A percentile compares a stretch with the other conserved stretches of the same genome.
phyloP scores from a whole-genome alignment of 2,888 invertebrate genomes.

The Beris chalybata region DNA sequence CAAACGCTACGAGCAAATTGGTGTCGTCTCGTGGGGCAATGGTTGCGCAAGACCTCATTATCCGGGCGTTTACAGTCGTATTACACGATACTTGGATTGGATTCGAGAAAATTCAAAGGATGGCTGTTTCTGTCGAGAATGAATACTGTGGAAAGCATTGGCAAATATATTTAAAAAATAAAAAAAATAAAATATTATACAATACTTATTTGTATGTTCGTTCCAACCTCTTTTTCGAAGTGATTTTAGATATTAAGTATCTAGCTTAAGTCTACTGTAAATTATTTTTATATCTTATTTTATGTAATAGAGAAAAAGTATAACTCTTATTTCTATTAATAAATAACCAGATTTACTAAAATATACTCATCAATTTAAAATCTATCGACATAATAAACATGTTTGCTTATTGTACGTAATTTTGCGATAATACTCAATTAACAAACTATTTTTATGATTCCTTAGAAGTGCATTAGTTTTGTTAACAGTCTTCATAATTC shows the following conservation, averaged over 20 bases:
- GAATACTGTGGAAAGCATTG: conserved; percentile 38
- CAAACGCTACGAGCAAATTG: conserved; percentile 79
- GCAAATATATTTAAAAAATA: background rate
- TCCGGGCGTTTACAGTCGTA: conserved; percentile 83
- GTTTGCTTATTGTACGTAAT: too few species aligned
- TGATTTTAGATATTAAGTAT: conserved; percentile 20
- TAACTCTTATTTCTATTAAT: too few species aligned
- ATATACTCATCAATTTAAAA: too few species aligned
- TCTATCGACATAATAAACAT: too few species aligned
- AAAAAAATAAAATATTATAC: background rate
- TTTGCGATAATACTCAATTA: too few species aligned
- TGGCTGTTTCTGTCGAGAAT: conserved; percentile 78
- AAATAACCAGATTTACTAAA: too few species aligned
- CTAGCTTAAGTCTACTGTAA: conserved; percentile 7
- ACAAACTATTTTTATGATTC: too few species aligned
- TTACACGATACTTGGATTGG: conserved; percentile 82
- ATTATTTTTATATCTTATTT: conserved; percentile 16
- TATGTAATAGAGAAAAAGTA: background rate
- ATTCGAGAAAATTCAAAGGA: conserved; percentile 76
- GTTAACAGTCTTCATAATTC: too few species aligned
- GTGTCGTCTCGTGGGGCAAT: conserved; percentile 88
- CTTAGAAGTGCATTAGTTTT: too few species aligned
- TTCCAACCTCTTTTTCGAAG: conserved; percentile 19
- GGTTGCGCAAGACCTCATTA: conserved; percentile 84
- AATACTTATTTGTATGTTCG: background rate